These are phyloP conservation scores for Drosophila prosaltans DNA, from an alignment of 1,140 invertebrate species.

Conservation along the genomic window DNA sequence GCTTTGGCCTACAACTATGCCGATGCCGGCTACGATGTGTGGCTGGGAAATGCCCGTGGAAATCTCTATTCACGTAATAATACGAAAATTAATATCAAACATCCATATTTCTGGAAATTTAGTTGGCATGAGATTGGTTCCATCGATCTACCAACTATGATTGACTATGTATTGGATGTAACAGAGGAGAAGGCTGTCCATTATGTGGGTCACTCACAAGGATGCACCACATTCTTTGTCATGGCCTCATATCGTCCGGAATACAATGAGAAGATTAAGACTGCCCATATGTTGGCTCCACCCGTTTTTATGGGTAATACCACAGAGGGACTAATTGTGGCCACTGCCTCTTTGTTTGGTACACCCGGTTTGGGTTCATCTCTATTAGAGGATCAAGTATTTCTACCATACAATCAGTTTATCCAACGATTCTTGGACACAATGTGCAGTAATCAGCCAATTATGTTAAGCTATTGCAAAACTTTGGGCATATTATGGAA, in stretches of 20 bases:
- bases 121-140: slow-evolving; percentile 88
- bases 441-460: slow-evolving; percentile 57
- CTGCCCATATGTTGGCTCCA: slow-evolving; percentile 85
- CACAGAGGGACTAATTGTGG: slow-evolving; percentile 83
- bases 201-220: slow-evolving; percentile 88
- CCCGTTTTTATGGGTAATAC: slow-evolving; percentile 84
- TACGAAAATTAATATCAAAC: slow-evolving; percentile 84
- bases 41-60: slow-evolving; percentile 86
- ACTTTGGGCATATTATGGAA: slow-evolving; percentile 65
- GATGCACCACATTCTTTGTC: slow-evolving; percentile 85
- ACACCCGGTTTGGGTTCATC: slow-evolving; percentile 43
- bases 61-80: slow-evolving; percentile 87
- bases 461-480: slow-evolving; percentile 58
- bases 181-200: slow-evolving; percentile 85
- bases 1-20: slow-evolving; percentile 85
- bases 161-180: slow-evolving; percentile 87
- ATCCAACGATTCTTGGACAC: slow-evolving; percentile 61
- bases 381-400: slow-evolving; percentile 60
- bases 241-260: slow-evolving; percentile 84
- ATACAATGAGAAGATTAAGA: slow-evolving; percentile 85
- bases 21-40: slow-evolving; percentile 89
- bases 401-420: slow-evolving; percentile 64
- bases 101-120: slow-evolving; percentile 86
- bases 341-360: slow-evolving; percentile 36
- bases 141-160: slow-evolving; percentile 87